phyloP scores from a whole-genome alignment of 2,888 invertebrate species.

The Blastobasis lacticolella region DNA sequence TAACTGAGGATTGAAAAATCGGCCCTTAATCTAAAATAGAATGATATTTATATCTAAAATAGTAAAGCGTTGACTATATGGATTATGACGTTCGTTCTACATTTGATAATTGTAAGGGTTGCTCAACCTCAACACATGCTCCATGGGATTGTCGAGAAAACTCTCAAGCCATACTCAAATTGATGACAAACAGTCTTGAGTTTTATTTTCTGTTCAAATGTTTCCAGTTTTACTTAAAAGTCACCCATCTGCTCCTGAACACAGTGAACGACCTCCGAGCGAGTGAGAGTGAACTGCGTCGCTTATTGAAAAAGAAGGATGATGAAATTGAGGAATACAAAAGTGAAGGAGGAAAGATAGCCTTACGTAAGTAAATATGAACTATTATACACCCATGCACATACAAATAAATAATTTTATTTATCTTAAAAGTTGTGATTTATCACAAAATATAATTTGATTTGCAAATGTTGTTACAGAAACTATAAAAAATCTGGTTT shows the following conservation, averaged over 20 bases:
- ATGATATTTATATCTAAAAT: background rate
- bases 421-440: background rate
- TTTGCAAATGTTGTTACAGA: background rate
- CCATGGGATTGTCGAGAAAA: background rate
- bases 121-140: background rate
- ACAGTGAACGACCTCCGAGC: constrained; percentile 56
- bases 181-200: background rate
- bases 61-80: too few relatives aligned
- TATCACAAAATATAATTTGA: background rate
- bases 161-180: background rate
- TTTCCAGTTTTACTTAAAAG: constrained; percentile 45
- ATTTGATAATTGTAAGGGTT: background rate
- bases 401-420: constrained; percentile 5
- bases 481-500: background rate
- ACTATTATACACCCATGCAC: background rate
- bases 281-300: constrained; percentile 53
- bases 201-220: background rate
- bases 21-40: background rate
- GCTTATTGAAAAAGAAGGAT: constrained; percentile 65
- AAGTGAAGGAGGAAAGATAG: constrained; percentile 58
- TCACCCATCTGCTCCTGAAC: constrained; percentile 44
- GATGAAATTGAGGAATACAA: constrained; percentile 71
- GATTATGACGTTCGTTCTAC: too few relatives aligned
- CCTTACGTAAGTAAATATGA: constrained; percentile 44
- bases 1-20: too few relatives aligned